phyloP scores from a whole-genome alignment of 1,140 invertebrate genomes.

The Papilio helenus region DNA sequence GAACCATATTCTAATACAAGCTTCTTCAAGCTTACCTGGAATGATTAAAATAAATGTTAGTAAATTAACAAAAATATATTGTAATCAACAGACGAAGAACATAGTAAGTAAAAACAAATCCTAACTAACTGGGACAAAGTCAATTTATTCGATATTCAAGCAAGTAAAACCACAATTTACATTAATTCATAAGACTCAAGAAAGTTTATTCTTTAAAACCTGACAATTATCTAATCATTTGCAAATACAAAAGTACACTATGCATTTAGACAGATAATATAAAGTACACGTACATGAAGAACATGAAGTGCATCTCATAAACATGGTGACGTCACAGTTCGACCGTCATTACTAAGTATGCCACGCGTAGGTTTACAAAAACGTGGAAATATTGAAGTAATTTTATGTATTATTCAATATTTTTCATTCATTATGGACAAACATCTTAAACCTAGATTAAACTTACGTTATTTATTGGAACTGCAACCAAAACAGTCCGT shows the following conservation, averaged over 20 bases:
- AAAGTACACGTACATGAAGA: no score
- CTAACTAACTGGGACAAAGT: no score
- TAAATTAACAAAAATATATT: no score
- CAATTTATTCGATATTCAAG: no score
- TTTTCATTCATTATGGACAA: neutral
- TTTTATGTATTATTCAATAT: neutral
- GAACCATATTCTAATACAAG: no score
- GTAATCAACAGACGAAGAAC: no score
- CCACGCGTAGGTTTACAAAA: conserved; percentile 36
- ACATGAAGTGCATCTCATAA: conserved; percentile 19
- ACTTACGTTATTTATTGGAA: neutral
- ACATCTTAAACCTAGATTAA: neutral
- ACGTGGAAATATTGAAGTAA: conserved; percentile 28
- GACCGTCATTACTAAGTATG: conserved; percentile 12
- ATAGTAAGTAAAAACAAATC: no score
- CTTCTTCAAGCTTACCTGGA: no score
- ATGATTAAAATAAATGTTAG: no score
- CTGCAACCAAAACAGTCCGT: neutral
- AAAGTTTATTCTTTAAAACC: neutral
- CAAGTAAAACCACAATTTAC: no score
- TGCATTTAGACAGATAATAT: neutral
- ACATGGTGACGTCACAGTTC: conserved; percentile 25
- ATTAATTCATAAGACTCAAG: no score
- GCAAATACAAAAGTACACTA: neutral
- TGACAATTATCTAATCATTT: neutral